phyloP scores from a whole-genome alignment of 2,113 vertebrate genomes.

The Corapipo altera region DNA sequence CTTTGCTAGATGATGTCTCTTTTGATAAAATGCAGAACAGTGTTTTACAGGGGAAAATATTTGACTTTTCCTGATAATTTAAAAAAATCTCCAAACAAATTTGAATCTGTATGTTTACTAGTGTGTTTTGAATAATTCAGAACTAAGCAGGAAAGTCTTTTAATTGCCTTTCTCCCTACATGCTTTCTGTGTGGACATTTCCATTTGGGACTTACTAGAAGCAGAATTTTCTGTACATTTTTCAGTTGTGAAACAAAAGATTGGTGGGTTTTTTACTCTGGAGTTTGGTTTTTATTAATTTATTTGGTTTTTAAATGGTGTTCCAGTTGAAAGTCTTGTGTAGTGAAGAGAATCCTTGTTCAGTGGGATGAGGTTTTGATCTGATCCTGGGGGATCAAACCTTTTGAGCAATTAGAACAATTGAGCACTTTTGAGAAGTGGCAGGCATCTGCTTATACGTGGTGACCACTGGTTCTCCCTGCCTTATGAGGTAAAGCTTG shows the following conservation, averaged over 20 bases:
- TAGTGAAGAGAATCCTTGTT: not conserved
- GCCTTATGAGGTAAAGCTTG: not conserved
- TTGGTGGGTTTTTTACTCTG: not conserved
- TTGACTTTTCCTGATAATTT: not conserved
- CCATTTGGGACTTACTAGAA: not conserved
- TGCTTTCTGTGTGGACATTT: not conserved
- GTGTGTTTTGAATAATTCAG: not conserved
- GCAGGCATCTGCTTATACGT: not conserved
- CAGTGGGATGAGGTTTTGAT: not conserved
- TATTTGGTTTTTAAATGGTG: rapidly evolving
- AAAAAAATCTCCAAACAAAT: not conserved
- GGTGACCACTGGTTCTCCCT: not conserved
- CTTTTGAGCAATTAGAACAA: not conserved
- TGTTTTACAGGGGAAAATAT: not conserved
- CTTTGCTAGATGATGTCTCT: not conserved
- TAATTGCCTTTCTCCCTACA: not conserved
- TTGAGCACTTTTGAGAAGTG: not conserved
- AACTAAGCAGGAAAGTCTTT: not conserved
- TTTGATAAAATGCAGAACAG: not conserved
- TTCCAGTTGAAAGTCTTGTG: not conserved
- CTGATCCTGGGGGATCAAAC: not conserved
- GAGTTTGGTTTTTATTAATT: not conserved
- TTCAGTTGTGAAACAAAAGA: not conserved
- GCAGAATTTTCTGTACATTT: not conserved
- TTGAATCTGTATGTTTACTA: not conserved